phyloP scores from a whole-genome alignment of 2,113 vertebrate species.

The Raja brachyura region DNA sequence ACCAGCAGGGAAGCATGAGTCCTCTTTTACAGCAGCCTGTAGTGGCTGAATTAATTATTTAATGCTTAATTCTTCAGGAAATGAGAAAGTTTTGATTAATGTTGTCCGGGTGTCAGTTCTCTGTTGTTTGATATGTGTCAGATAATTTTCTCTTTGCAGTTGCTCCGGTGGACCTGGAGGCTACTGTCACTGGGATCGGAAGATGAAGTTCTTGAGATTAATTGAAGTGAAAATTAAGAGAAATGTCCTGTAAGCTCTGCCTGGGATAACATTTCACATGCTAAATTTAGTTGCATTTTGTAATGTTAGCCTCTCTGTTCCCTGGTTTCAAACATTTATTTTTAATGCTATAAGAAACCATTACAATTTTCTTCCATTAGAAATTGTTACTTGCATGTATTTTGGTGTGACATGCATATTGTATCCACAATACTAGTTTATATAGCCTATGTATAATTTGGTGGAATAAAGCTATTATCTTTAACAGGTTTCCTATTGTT shows the following conservation, averaged over 20 bases:
- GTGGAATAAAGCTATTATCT: neutral
- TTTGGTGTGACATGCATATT: conserved; percentile 20
- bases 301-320: conserved; percentile 58
- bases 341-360: conserved; percentile 55
- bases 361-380: conserved; percentile 26
- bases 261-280: conserved; percentile 59
- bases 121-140: conserved; percentile 95
- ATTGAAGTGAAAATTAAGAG: conserved; percentile 81
- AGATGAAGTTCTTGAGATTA: conserved; percentile 80
- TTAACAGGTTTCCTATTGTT: neutral
- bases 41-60: conserved; percentile 98
- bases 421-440: neutral
- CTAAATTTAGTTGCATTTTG: conserved; percentile 59
- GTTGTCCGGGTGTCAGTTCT: conserved; percentile 80
- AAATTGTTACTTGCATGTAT: neutral
- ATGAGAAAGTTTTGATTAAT: conserved; percentile 99
- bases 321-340: conserved; percentile 54
- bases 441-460: neutral
- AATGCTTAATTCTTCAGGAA: conserved; percentile 98
- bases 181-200: conserved; percentile 82
- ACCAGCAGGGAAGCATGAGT: conserved; percentile 88
- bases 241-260: conserved; percentile 57
- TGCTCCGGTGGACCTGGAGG: conserved; percentile 79
- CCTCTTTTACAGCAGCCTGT: conserved; percentile 88
- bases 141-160: conserved; percentile 72